Percentiles rank a stretch among this genome's conserved stretches.
These are phyloP conservation scores for Heliconius hewitsoni DNA, from an alignment of 1,140 invertebrate genomes.

Conservation along the genomic window DNA sequence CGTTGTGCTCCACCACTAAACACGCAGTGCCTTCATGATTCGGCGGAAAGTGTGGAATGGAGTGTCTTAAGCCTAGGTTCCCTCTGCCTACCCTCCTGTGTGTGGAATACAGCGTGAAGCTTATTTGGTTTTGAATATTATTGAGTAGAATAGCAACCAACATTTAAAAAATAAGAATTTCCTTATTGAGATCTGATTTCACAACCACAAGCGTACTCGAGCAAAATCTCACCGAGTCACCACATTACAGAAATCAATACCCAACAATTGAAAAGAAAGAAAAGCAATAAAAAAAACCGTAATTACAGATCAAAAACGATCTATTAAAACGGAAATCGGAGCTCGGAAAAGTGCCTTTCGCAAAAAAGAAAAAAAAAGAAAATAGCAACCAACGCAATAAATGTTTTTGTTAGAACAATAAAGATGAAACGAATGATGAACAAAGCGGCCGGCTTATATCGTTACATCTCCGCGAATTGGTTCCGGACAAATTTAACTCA, in stretches of 20 bases:
- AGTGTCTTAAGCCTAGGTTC: too few relatives aligned
- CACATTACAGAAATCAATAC: conserved; percentile 1
- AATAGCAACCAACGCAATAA: conserved; percentile 27
- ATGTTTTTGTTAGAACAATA: conserved; percentile 43
- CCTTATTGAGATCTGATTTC: not conserved
- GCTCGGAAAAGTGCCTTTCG: not conserved
- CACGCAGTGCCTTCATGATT: too few relatives aligned
- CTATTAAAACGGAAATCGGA: conserved; percentile 21
- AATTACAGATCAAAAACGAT: conserved; percentile 18
- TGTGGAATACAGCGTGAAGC: too few relatives aligned
- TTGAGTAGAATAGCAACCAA: too few relatives aligned
- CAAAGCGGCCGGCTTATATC: conserved; percentile 43
- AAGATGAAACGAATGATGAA: conserved; percentile 37
- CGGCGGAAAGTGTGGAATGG: too few relatives aligned
- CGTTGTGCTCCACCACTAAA: too few relatives aligned
- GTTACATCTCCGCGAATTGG: conserved; percentile 46
- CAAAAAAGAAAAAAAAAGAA: conserved; percentile 11
- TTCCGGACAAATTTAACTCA: conserved; percentile 54
- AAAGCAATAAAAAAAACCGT: conserved; percentile 13
- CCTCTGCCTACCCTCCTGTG: too few relatives aligned
- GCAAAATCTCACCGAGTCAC: not conserved
- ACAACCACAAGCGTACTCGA: not conserved
- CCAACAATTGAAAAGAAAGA: conserved; percentile 16
- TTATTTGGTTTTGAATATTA: too few relatives aligned
- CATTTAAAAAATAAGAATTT: too few relatives aligned